A percentile compares a stretch with the other conserved stretches of the same genome.
Conservation (phyloP, 1,140 invertebrate species). For the Atta cephalotes region DNA sequence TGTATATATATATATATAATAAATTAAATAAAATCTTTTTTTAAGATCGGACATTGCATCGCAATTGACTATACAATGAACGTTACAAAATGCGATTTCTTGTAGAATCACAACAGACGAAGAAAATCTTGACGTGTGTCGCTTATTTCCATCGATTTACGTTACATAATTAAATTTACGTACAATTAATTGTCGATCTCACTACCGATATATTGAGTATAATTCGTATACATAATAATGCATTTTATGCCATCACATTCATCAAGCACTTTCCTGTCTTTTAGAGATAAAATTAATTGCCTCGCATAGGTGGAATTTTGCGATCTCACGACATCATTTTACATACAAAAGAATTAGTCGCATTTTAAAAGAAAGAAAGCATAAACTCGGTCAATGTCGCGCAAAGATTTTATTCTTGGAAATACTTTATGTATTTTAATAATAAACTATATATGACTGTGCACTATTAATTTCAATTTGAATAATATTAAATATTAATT, state of each 20-base stretch:
- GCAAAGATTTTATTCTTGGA: not conserved
- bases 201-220: constrained; percentile 14
- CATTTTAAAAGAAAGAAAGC: constrained; percentile 59
- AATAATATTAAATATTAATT: not conserved
- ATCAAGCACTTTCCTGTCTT: constrained; percentile 55
- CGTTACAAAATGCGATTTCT: not conserved
- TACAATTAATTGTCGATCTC: constrained; percentile 10
- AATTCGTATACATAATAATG: constrained; percentile 41
- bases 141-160: constrained; percentile 22
- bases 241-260: not conserved
- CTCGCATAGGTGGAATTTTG: constrained; percentile 2
- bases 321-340: constrained; percentile 46
- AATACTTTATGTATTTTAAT: constrained; percentile 1
- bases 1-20: too few species aligned
- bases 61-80: not conserved
- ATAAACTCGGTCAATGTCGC: constrained; percentile 56
- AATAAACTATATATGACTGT: not conserved
- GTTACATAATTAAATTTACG: constrained; percentile 35
- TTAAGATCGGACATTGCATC: not conserved
- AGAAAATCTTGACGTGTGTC: not conserved
- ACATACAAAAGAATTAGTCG: constrained; percentile 51
- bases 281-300: constrained; percentile 87
- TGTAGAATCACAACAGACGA: not conserved
- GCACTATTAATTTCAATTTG: not conserved
- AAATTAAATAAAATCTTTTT: not conserved